phyloP scores from a whole-genome alignment of 2,888 invertebrate genomes.

The Carterocephalus palaemon region DNA sequence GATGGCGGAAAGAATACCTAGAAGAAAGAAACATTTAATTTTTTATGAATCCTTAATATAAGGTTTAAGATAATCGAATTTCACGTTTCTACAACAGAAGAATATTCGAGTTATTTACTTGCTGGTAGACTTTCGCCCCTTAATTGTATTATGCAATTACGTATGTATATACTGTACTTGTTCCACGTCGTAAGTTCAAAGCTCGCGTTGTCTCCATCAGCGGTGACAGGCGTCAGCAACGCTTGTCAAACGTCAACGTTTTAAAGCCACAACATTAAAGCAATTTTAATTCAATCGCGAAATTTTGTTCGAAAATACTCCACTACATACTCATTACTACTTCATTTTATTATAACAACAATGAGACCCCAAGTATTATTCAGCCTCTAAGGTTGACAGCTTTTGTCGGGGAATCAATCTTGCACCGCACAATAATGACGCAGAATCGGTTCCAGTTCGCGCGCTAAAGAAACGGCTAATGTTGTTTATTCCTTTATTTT shows the following conservation, averaged over 20 bases:
- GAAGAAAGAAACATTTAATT: too few relatives aligned
- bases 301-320: conserved; percentile 55
- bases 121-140: too few relatives aligned
- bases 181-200: conserved; percentile 16
- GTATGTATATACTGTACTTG: conserved; percentile 12
- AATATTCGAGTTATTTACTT: too few relatives aligned
- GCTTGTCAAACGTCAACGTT: conserved; percentile 71
- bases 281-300: conserved; percentile 73
- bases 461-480: conserved; percentile 67
- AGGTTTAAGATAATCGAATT: too few relatives aligned
- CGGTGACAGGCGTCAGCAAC: conserved; percentile 63
- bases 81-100: too few relatives aligned
- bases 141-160: conserved; percentile 20
- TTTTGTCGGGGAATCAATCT: conserved; percentile 73
- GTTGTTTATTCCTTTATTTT: conserved; percentile 57
- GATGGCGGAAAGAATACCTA: too few relatives aligned
- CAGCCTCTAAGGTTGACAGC: conserved; percentile 61
- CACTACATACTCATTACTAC: conserved; percentile 72
- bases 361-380: conserved; percentile 57
- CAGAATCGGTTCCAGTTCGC: conserved; percentile 65
- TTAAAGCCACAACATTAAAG: conserved; percentile 65
- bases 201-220: conserved; percentile 9
- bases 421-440: conserved; percentile 64
- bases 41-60: too few relatives aligned
- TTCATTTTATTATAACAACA: conserved; percentile 76